These are phyloP conservation scores for Hormaphis cornu DNA, from an alignment of 1,140 invertebrate species.

Conservation along the genomic window DNA sequence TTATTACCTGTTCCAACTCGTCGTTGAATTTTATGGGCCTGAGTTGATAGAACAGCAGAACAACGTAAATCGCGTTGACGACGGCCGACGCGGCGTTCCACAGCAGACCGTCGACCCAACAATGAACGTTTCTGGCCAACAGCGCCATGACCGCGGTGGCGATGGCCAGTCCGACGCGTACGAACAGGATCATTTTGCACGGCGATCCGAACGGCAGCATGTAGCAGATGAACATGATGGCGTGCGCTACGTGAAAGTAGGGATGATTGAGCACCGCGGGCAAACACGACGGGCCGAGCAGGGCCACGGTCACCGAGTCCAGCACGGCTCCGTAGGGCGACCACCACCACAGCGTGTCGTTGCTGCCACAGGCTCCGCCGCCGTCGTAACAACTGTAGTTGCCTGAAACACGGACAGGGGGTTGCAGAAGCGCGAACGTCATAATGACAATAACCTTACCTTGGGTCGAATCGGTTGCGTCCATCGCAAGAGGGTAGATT, in stretches of 20 bases:
- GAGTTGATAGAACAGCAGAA: constrained; percentile 68
- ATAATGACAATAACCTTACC: too few relatives aligned
- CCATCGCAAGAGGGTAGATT: too few relatives aligned
- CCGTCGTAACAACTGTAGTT: constrained; percentile 26
- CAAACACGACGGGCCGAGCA: background rate
- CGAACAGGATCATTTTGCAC: constrained; percentile 51
- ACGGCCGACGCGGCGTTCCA: constrained; percentile 76
- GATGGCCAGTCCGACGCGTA: constrained; percentile 63
- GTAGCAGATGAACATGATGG: constrained; percentile 28
- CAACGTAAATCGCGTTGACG: constrained; percentile 73
- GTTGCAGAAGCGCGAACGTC: too few relatives aligned
- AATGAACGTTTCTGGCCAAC: constrained; percentile 75
- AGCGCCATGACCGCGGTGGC: constrained; percentile 66
- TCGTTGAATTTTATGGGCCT: constrained; percentile 72
- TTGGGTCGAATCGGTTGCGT: too few relatives aligned
- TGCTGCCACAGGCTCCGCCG: constrained; percentile 1
- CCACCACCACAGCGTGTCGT: background rate
- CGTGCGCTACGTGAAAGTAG: constrained; percentile 16
- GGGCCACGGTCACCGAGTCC: background rate
- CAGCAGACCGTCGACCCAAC: constrained; percentile 71
- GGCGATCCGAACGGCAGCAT: constrained; percentile 24
- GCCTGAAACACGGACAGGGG: background rate
- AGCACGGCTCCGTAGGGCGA: background rate
- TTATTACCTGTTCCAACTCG: constrained; percentile 76
- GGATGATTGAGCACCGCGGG: constrained; percentile 11